Evolutionary conservation across 1,140 invertebrate species (phyloP).

Genomic region (Phymastichus coffea): DNA sequence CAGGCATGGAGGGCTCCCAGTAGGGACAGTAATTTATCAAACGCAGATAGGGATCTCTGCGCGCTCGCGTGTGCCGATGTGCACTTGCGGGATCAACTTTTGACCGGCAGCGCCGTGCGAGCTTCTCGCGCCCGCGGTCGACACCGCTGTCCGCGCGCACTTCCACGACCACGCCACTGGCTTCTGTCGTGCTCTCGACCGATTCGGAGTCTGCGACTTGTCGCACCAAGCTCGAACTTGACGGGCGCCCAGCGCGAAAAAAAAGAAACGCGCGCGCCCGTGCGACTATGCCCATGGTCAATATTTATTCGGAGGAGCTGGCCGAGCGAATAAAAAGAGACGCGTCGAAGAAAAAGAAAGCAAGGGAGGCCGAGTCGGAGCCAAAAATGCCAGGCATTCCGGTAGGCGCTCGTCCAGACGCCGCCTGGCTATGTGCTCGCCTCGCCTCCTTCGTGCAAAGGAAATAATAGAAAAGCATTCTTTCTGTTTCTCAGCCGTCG

Average conservation of each 20-base stretch:
- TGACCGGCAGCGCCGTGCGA: conserved; percentile 31
- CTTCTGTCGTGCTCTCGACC: no score
- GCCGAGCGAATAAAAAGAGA: neutral
- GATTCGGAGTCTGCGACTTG: no score
- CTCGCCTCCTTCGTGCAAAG: conserved; percentile 41
- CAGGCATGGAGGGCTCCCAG: conserved; percentile 30
- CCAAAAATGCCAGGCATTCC: conserved; percentile 55
- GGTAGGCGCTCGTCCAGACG: conserved; percentile 55
- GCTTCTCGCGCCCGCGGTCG: neutral
- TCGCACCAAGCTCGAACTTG: no score
- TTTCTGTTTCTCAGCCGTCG: no score
- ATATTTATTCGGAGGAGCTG: conserved; percentile 15
- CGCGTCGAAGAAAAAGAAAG: no score
- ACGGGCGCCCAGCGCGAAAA: no score
- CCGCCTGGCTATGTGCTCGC: no score
- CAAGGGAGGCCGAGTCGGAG: conserved; percentile 15
- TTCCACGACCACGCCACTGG: no score
- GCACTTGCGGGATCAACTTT: conserved; percentile 41
- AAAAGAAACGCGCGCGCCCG: neutral
- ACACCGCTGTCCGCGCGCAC: no score
- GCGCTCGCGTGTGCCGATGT: conserved; percentile 50
- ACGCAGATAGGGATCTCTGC: conserved; percentile 51
- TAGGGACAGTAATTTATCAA: conserved; percentile 56
- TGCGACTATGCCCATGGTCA: conserved; percentile 3
- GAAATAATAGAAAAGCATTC: conserved; percentile 49